Evolutionary conservation across 2,888 invertebrate species (phyloP), one percentile per base, ranked within the genome.

Genomic region (Poecilus cupreus): DNA sequence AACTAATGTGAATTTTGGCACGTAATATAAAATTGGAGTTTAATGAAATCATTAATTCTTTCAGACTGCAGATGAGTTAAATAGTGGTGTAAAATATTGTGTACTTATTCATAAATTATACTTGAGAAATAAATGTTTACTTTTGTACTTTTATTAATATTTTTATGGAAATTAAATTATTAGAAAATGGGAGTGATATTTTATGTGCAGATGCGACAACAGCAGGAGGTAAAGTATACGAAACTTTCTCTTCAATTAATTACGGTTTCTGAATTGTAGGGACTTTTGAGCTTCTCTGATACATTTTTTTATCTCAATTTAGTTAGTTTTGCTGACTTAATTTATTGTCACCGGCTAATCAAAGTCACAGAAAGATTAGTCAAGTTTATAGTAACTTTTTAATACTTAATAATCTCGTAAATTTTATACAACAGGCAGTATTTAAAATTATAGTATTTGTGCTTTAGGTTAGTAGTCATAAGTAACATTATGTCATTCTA

Each of bases 101-200:
- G 49, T 49, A 49, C 16, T 4, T 49, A 49, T 16, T 49, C 16
- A 49, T 54, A 54, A 54, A 54, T 54, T 18, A 54, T 54, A 22
- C 11, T 20, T 54, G 22, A n/a, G n/a, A 54, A 54, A 20, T 64
- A 64, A 64, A 64, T 74, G 49, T 75, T 13, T n/a, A 24, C 16
- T 16, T 75, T 46, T 32, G 49, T 24, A 24, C 13, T 26, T 75
- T 43, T 72, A 72, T 74, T 22, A 26, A 74, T 74, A 74, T 74
- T 74, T 74, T 49, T 74, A 76, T 76, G 76, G 54, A 76, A 76
- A 76, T 76, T 76, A 54, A 76, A 76, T 51, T 76, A 76, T 76
- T 32, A 76, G 54, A 60, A 76, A 54, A 76, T 54, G 22, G 20
- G 54, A 20, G 37, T 32, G 32, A 76, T 76, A 76, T 76, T 76